Evolutionary conservation across 2,113 vertebrate species (phyloP).

Genomic region (Danionella cerebrum): DNA sequence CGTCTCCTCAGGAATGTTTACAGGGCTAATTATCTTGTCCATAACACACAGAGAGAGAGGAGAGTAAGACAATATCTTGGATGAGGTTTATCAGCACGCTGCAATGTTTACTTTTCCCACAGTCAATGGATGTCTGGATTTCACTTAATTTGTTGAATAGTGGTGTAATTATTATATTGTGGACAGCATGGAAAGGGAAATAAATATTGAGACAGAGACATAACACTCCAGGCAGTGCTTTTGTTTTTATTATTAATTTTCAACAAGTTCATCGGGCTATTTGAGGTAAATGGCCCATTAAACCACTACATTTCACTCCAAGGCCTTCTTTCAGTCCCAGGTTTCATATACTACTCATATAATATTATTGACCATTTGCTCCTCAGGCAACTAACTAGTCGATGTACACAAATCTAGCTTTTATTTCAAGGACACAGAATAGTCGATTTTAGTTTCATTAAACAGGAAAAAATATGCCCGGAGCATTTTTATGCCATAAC

Average conservation of each 20-base stretch:
- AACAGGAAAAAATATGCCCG: not conserved
- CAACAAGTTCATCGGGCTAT: not conserved
- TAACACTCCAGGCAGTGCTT: not conserved
- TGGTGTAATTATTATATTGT: slow-evolving; percentile 1
- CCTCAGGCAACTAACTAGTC: not conserved
- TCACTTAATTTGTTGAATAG: not conserved
- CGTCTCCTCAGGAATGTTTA: not conserved
- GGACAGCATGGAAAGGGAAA: not conserved
- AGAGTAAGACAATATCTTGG: not conserved
- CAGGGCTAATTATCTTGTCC: not conserved
- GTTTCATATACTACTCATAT: not conserved
- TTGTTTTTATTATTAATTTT: not conserved
- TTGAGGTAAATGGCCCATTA: not conserved
- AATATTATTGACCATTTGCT: not conserved
- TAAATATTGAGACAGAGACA: not conserved
- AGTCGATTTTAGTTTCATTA: too few relatives aligned
- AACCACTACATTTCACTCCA: not conserved
- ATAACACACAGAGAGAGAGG: not conserved
- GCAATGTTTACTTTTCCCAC: not conserved
- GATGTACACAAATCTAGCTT: not conserved
- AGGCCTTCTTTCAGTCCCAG: not conserved
- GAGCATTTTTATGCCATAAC: too few relatives aligned
- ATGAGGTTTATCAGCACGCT: not conserved
- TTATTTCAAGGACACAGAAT: not conserved
- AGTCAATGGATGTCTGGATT: not conserved